phyloP scores from a whole-genome alignment of 2,888 invertebrate species.

The Caradrina kadenii region DNA sequence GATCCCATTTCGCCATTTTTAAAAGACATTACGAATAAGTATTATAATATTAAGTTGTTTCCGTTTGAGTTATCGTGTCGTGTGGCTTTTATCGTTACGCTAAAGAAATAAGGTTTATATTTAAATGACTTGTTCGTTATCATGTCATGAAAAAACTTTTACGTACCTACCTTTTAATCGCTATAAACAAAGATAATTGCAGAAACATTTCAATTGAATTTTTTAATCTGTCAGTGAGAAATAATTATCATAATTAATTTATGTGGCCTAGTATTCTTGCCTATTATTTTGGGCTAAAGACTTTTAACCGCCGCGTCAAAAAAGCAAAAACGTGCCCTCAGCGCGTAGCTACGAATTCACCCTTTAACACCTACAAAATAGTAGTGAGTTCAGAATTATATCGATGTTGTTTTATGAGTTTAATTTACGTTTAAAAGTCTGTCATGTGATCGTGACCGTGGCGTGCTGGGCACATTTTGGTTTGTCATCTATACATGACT shows the following conservation, averaged over 20 bases:
- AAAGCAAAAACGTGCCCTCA: no score
- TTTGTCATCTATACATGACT: no score
- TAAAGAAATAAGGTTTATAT: not conserved
- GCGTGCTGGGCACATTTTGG: no score
- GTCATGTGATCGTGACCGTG: no score
- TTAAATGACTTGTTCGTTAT: not conserved
- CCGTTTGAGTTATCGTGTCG: not conserved
- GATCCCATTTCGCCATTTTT: no score
- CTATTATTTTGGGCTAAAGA: constrained; percentile 14
- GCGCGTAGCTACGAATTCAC: no score
- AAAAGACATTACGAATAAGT: no score
- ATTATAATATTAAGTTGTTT: not conserved
- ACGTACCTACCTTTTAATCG: not conserved
- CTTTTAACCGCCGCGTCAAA: no score
- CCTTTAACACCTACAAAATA: no score
- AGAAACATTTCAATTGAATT: not conserved
- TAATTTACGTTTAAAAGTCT: no score
- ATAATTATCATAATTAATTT: not conserved
- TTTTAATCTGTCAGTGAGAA: constrained; percentile 7
- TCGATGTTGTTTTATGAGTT: no score
- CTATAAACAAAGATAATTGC: constrained; percentile 21
- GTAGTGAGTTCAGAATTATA: no score
- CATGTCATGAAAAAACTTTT: not conserved
- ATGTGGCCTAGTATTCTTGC: constrained; percentile 45
- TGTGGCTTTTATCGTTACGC: not conserved